Conservation (phyloP, 2,797 vertebrate genomes). For the Chanos chanos region DNA sequence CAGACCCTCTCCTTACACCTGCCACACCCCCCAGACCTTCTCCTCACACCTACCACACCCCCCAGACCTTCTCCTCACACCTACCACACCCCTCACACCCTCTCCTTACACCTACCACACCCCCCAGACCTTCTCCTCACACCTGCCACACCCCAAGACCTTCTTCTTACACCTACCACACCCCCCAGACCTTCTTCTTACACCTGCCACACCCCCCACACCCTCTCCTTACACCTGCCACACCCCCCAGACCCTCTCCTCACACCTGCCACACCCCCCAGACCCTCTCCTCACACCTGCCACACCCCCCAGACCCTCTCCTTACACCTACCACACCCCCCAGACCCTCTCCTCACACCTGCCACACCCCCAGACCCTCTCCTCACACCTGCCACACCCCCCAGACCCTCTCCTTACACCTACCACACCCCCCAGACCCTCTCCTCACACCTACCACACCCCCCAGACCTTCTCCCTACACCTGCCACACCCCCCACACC, state of each 20-base stretch:
- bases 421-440: not conserved
- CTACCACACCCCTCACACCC: too few relatives aligned
- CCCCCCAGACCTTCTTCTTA: not conserved
- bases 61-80: not conserved
- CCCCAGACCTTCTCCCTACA: too few relatives aligned
- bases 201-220: too few relatives aligned
- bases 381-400: too few relatives aligned
- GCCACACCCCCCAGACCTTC: too few relatives aligned
- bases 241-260: conserved; percentile 28
- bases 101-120: not conserved
- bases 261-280: not conserved
- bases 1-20: not conserved
- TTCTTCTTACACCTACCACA: not conserved
- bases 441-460: not conserved
- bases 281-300: not conserved
- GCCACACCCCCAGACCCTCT: too few relatives aligned
- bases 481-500: not conserved
- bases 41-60: not conserved
- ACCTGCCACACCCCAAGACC: not conserved
- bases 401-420: not conserved
- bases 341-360: not conserved
- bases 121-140: not conserved
- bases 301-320: conserved; percentile 28
- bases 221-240: not conserved
- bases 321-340: not conserved